Base-by-base conservation (phyloP, 2,888 invertebrate species). In the Ophion obscuratus region DNA sequence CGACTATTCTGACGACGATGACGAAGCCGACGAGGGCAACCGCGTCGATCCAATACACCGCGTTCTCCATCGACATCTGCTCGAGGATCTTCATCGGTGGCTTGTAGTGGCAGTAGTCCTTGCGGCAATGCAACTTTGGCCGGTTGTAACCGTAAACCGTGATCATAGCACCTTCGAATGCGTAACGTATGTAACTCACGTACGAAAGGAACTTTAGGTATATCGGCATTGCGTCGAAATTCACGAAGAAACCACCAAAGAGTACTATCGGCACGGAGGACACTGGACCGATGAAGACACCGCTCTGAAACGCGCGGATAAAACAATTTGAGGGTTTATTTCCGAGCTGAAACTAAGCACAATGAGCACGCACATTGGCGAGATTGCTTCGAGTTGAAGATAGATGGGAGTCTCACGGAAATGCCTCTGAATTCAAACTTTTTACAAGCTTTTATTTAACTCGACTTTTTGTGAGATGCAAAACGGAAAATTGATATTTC, bases 161-260 rank as follows among this genome's bases (percentile, higher is more conserved):
- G 67, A 98, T 96, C 96, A 99, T 97, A 71, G 97, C 97, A 7
- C 98, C 99, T 95, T 99, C 99, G 94, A 99, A 98, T 53, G 98
- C 97, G 92, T 98, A 99, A 82, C 97, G 96, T 76, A 98, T 97
- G 94, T 98, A 99, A 90, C 98, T 98, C 44, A 97, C 95, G 93
- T 98, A 98, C 2, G 98, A 97, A 27, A 99, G 95, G 97, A 98
- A 98, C 91, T 96, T 97, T 75, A 99, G 95, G 93, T 98, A 99
- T 79, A 96, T 95, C 3, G 99, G 99, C 92, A 99, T 97, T 62
- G 98, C 98, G 93, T 97, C 97, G 94, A 98, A 97, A 93, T 97
- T 98, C 71, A 98, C 98, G 94, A 99, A 99, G 95, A 99, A 99
- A 9, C 99, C 99, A 53, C 98, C 98, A 95, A 99, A 99, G 47